phyloP scores from a whole-genome alignment of 2,888 invertebrate species.

The Andrena trimmerana region DNA sequence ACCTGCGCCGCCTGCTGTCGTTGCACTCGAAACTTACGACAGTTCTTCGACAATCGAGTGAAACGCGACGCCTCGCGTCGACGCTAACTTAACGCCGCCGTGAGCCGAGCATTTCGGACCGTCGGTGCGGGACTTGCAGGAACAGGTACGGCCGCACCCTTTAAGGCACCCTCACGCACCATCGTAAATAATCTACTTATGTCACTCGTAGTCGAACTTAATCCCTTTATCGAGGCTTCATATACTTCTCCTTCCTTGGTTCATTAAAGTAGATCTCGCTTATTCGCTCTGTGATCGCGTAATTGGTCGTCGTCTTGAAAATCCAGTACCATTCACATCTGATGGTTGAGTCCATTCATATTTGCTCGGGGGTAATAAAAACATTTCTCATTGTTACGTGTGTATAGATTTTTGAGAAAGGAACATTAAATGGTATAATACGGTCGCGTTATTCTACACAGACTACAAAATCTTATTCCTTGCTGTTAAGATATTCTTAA shows the following conservation, averaged over 20 bases:
- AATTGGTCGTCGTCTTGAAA: background rate
- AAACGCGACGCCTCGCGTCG: constrained; percentile 45
- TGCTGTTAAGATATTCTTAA: background rate
- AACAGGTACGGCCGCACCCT: constrained; percentile 31
- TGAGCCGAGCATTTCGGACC: constrained; percentile 13
- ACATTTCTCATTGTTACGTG: background rate
- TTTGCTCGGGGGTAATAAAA: background rate
- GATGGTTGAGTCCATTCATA: background rate
- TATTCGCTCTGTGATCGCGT: background rate
- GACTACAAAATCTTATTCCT: background rate
- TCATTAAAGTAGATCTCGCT: background rate
- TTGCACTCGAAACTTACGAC: constrained; percentile 39
- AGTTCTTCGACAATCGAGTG: constrained; percentile 42
- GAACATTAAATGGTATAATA: background rate
- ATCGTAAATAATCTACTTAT: background rate
- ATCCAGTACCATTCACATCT: background rate
- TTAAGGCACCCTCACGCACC: constrained; percentile 14
- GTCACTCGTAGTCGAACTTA: background rate
- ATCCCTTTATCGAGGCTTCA: background rate
- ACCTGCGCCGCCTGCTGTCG: constrained; percentile 41
- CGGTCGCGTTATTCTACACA: background rate
- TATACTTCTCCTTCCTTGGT: background rate
- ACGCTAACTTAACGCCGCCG: constrained; percentile 53
- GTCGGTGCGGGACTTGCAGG: background rate
- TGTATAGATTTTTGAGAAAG: too few relatives aligned